Percentiles rank a stretch among this genome's conserved stretches.
These are phyloP conservation scores for Sphaerolaimus hirsutus DNA, from an alignment of 2,888 invertebrate species.

Conservation along the genomic window DNA sequence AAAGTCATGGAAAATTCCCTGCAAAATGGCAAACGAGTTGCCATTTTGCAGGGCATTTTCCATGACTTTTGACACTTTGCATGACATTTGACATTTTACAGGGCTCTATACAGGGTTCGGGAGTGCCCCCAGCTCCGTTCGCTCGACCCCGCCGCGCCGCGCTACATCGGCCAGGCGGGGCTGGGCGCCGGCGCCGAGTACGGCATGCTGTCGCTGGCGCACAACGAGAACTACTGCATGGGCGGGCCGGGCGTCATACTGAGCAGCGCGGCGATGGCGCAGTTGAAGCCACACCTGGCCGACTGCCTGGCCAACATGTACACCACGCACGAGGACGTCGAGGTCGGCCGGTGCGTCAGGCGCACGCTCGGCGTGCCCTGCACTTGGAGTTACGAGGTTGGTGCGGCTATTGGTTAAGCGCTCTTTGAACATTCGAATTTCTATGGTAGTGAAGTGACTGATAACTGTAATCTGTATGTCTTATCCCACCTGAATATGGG, in stretches of 20 bases:
- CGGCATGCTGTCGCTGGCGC: slow-evolving; percentile 59
- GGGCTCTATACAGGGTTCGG: too few relatives aligned
- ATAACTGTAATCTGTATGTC: too few relatives aligned
- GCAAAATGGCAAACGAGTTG: too few relatives aligned
- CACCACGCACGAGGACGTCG: slow-evolving; percentile 92
- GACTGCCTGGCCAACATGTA: slow-evolving; percentile 64
- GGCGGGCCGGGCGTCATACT: slow-evolving; percentile 80
- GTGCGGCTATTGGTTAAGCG: background rate
- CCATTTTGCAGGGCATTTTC: too few relatives aligned
- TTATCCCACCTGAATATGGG: too few relatives aligned
- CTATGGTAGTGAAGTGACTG: too few relatives aligned
- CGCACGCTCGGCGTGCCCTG: slow-evolving; percentile 85
- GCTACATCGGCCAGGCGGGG: slow-evolving; percentile 37
- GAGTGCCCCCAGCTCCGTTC: too few relatives aligned
- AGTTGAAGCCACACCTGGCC: slow-evolving; percentile 42
- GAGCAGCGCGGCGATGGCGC: background rate
- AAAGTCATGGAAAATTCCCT: too few relatives aligned
- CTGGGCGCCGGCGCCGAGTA: slow-evolving; percentile 45
- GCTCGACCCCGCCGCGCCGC: slow-evolving; percentile 13
- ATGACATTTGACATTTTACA: too few relatives aligned
- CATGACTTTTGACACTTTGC: too few relatives aligned
- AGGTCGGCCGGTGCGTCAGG: slow-evolving; percentile 76
- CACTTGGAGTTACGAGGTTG: slow-evolving; percentile 85
- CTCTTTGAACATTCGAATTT: too few relatives aligned
- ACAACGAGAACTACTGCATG: slow-evolving; percentile 96